Conservation (phyloP, 1,140 invertebrate genomes). For the Sycophaga agraensis region DNA sequence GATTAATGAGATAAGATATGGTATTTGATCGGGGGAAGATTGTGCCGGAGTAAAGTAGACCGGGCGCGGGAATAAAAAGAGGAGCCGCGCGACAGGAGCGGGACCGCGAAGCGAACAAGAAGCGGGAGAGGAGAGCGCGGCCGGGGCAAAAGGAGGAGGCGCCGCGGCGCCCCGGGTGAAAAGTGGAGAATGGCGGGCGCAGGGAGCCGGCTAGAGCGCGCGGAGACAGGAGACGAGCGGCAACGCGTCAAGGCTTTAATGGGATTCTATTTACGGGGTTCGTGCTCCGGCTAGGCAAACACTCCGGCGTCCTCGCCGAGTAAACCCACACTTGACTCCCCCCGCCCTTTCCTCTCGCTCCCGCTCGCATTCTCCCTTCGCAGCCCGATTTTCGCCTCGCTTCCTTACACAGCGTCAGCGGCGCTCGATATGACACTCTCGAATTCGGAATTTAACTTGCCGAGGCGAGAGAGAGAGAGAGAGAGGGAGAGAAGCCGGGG, state of each 20-base stretch:
- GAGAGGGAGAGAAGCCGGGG: no score
- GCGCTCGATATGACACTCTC: conserved; percentile 19
- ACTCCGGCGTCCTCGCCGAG: conserved; percentile 33
- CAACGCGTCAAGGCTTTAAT: conserved; percentile 51
- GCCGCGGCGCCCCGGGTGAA: neutral
- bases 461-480: neutral
- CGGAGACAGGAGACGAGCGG: conserved; percentile 32
- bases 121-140: conserved; percentile 16
- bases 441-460: conserved; percentile 20
- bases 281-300: conserved; percentile 52
- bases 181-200: neutral
- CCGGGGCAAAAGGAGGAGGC: neutral
- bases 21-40: conserved; percentile 20
- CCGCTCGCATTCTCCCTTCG: conserved; percentile 20
- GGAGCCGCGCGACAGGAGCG: neutral
- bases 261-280: conserved; percentile 55
- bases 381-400: no score
- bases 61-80: conserved; percentile 16
- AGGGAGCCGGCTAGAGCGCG: neutral
- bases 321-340: conserved; percentile 8
- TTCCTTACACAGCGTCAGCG: neutral
- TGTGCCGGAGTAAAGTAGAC: neutral
- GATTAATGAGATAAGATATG: conserved; percentile 30
- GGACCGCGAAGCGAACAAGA: conserved; percentile 10
- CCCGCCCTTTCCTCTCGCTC: no score